phyloP scores from a whole-genome alignment of 1,140 invertebrate genomes.

The Lordiphosa collinella region DNA sequence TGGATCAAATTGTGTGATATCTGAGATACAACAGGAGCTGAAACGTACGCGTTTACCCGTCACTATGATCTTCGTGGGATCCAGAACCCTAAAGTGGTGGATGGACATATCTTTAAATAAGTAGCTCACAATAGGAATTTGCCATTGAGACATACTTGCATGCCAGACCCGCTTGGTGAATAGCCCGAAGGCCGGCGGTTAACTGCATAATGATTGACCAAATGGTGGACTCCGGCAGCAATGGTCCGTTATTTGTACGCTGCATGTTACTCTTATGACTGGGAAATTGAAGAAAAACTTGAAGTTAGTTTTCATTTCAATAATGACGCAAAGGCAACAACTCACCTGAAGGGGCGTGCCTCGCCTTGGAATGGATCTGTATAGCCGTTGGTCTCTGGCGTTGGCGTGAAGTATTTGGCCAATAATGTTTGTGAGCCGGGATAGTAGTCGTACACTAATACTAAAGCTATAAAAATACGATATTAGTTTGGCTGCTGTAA shows the following conservation, averaged over 20 bases:
- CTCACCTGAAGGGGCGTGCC: slow-evolving; percentile 85
- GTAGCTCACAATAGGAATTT: neutral
- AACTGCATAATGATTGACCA: slow-evolving; percentile 98
- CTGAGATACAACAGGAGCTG: slow-evolving; percentile 90
- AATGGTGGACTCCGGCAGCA: slow-evolving; percentile 92
- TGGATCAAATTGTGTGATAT: slow-evolving; percentile 90
- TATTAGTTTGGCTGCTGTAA: too few relatives aligned
- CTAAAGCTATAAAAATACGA: slow-evolving; percentile 88
- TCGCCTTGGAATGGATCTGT: slow-evolving; percentile 91
- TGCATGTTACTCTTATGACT: slow-evolving; percentile 89
- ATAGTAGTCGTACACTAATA: slow-evolving; percentile 98
- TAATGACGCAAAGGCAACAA: too few relatives aligned
- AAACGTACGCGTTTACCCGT: slow-evolving; percentile 87
- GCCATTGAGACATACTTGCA: slow-evolving; percentile 81
- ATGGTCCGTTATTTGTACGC: slow-evolving; percentile 83
- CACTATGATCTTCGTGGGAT: slow-evolving; percentile 95
- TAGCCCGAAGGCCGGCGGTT: slow-evolving; percentile 94
- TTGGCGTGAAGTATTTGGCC: slow-evolving; percentile 89
- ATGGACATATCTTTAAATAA: neutral
- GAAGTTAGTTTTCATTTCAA: too few relatives aligned
- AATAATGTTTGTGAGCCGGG: slow-evolving; percentile 93
- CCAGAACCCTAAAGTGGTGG: slow-evolving; percentile 85
- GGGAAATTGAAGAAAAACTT: neutral
- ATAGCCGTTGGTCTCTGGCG: slow-evolving; percentile 85
- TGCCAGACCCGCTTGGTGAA: slow-evolving; percentile 90